Evolutionary conservation across 2,113 vertebrate genomes (phyloP).

Genomic region (Archocentrus centrarchus): DNA sequence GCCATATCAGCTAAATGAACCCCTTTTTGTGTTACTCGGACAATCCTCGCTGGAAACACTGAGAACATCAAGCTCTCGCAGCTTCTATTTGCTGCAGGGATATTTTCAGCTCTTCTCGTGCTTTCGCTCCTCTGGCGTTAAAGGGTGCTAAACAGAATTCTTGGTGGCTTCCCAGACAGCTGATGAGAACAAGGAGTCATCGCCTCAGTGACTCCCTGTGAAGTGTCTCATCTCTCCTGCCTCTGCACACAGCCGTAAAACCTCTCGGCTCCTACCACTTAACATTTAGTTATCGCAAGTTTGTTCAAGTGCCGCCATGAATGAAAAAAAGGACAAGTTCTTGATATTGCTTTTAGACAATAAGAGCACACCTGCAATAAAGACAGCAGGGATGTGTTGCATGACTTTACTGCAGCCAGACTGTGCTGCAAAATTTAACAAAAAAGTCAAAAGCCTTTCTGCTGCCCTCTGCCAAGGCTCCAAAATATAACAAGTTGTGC

Average conservation of each 20-base stretch:
- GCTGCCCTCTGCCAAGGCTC: too few species aligned
- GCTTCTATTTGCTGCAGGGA: neutral
- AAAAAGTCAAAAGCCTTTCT: too few species aligned
- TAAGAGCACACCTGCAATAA: neutral
- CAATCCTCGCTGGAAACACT: neutral
- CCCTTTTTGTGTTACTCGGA: neutral
- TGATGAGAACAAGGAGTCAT: constrained; percentile 40
- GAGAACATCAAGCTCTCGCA: neutral
- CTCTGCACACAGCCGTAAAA: constrained; percentile 29
- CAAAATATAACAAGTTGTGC: too few species aligned
- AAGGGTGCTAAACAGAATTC: constrained; percentile 9
- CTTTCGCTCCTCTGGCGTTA: constrained; percentile 4
- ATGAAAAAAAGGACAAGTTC: neutral
- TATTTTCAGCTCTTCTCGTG: neutral
- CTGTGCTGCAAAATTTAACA: too few species aligned
- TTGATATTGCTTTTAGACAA: neutral
- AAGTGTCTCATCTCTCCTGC: constrained; percentile 31
- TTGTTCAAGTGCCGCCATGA: constrained; percentile 13
- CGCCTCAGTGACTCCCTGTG: constrained; percentile 24
- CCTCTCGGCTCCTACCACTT: constrained; percentile 21
- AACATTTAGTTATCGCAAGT: constrained; percentile 20
- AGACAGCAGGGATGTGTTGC: neutral
- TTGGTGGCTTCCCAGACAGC: constrained; percentile 37
- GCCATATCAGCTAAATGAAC: neutral
- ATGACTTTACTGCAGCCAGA: too few species aligned